Base-by-base conservation (phyloP, 2,797 vertebrate genomes). In the Sebastes kiyomatsui region DNA sequence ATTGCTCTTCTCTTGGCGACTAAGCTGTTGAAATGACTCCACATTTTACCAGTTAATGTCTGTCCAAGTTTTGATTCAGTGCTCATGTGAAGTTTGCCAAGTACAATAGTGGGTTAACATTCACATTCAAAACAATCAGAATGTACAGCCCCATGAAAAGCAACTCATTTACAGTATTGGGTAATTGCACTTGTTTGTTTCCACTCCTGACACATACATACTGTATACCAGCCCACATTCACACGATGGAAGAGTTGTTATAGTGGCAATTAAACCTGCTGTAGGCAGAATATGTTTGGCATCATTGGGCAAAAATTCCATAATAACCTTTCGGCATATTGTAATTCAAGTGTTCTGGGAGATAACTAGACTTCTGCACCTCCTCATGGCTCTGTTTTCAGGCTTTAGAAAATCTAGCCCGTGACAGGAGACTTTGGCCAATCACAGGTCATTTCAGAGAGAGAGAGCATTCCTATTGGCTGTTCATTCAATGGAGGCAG, bases 21-120 rank as follows among this genome's bases (percentile, higher is more conserved):
- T 28, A 9, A n/a, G 16, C 11, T 42, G 14, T 49, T 32, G 16
- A 77, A 35, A 60, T 67, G 13, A 67, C 58, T 62, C 14, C 2
- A 49, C 5, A 18, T 23, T 38, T 35, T 52, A 18, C 8, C 46
- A 27, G 7, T 58, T 30, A 58, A 59, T 46, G 33, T 22, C 30
- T 62, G 23, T 38, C 58, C 42, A 68, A 38, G 46, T 42, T 68
- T 64, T 42, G 71, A 80, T 49, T 18, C 27, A 30, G 20, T 35
- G 32, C 55, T 38, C 5, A 42, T 23, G 1, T 20, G 13, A 16
- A 3, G 16, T 54, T 54, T 22, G 52, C 52, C 18, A 49, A 18
- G 5, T 22, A 42, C 7, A 67, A 65, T 49, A 62, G 4, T 11
- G 16, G 8, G 69, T 49, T 7, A 42, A 25, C 32, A 18, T 64